Base-by-base conservation (phyloP, 2,113 vertebrate genomes). In the Hydrochoerus hydrochaeris region DNA sequence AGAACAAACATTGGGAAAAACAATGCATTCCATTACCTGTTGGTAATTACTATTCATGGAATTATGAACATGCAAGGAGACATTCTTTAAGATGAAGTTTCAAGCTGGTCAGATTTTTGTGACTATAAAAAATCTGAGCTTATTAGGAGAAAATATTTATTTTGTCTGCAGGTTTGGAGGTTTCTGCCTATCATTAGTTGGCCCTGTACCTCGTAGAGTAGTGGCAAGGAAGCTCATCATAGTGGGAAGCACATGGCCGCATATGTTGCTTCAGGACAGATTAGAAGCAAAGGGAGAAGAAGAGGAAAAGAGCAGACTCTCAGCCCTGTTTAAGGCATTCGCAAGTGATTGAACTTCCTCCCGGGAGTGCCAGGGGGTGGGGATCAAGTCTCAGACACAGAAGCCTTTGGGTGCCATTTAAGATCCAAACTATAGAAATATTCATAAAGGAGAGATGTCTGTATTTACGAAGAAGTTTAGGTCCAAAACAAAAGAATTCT, bases 261-360 rank as follows among this genome's bases (percentile, higher is more conserved):
- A 14, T 24, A 49, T 20, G 67, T 32, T 30, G 22, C 11, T 5
- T 63, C 41, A 14, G 14, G 57, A 44, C 44, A 49, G 16, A 12
- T 7, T 38, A 7, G 41, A 91, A 44, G 13, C 20, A 49, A 60
- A n/a, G 24, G 35, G 22, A 73, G 24, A 28, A 58, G 5, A 41
- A 57, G 54, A 19, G 14, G 14, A 54, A 54, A 16, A 54, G 4
- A 71, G 4, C 11, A 32, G 0, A n/a, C 38, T 7, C 0, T 0
- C 54, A 2, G 57, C 46, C 5, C 8, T 7, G 16, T 91, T 69
- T 19, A 58, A 35, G 41, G 24, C 20, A 17, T 58, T 28, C 52
- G 1, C 38, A 26, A 26, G 16, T 12, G 35, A 46, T 9, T 14
- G 49, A 49, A 20, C 32, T n/a, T 81, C 16, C 8, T 20, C 14